A percentile compares a stretch with the other conserved stretches of the same genome.
Evolutionary conservation across 92 coral and sea anemone genomes (phyloP).

Genomic region (Epizoanthus ramosus): DNA sequence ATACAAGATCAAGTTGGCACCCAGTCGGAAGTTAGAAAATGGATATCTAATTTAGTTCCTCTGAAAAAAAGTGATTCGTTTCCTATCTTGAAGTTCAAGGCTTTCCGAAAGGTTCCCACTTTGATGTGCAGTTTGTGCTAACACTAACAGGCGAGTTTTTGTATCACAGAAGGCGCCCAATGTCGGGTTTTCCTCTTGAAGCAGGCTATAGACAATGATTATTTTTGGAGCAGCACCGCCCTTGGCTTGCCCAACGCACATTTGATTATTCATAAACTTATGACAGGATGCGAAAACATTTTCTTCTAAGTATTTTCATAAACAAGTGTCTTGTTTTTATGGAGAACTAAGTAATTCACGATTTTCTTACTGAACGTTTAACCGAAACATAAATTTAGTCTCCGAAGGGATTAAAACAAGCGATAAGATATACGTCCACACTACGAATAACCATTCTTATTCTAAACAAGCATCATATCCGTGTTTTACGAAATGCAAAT

Average conservation of each 20-base stretch:
- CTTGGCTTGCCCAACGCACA: conserved; percentile 28
- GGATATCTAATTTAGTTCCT: conserved; percentile 19
- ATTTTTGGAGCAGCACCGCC: conserved; percentile 29
- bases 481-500: conserved; percentile 69
- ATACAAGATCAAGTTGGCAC: conserved; percentile 19
- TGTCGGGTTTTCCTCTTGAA: conserved; percentile 11
- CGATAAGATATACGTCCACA: conserved; percentile 1
- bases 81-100: conserved; percentile 21
- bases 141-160: not conserved
- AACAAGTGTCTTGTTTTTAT: not conserved
- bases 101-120: not conserved
- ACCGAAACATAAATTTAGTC: not conserved
- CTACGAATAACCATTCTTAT: conserved; percentile 51
- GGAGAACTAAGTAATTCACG: not conserved
- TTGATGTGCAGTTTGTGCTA: conserved; percentile 5
- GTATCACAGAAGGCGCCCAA: not conserved
- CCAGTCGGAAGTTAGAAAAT: conserved; percentile 31
- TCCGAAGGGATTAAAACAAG: not conserved
- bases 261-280: conserved; percentile 6
- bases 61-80: conserved; percentile 13
- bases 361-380: not conserved
- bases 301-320: not conserved
- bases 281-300: not conserved
- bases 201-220: not conserved
- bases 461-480: conserved; percentile 54